Percentiles rank a stretch among this genome's conserved stretches.
Evolutionary conservation across 2,888 invertebrate species (phyloP).

Genomic region (Leptopilina drosophilae): DNA sequence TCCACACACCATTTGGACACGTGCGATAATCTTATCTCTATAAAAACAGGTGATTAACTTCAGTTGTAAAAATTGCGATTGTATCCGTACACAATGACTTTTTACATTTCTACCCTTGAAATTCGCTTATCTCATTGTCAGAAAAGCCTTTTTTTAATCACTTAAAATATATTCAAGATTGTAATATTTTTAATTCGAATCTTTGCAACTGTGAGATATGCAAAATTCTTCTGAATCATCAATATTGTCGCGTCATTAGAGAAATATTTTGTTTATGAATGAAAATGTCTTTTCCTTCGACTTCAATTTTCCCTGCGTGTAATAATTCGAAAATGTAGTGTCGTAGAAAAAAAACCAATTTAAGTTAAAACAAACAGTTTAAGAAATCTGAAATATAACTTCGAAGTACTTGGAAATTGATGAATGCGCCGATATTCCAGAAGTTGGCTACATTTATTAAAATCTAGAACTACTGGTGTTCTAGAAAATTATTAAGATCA

Average conservation of each 20-base stretch:
- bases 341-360: too few relatives aligned
- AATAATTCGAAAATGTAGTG: too few relatives aligned
- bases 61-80: background rate
- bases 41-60: too few relatives aligned
- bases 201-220: background rate
- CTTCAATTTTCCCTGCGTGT: too few relatives aligned
- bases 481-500: constrained; percentile 66
- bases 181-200: background rate
- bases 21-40: too few relatives aligned
- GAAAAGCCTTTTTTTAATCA: background rate
- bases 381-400: background rate
- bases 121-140: background rate
- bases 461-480: constrained; percentile 43
- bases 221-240: constrained; percentile 14
- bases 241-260: background rate
- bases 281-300: too few relatives aligned
- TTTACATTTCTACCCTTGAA: background rate
- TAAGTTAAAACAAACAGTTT: background rate
- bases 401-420: constrained; percentile 4
- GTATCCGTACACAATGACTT: constrained; percentile 13
- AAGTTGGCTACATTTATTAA: constrained; percentile 6
- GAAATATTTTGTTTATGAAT: too few relatives aligned
- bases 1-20: too few relatives aligned
- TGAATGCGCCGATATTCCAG: constrained; percentile 1
- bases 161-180: background rate